Base-by-base conservation (phyloP, 2,113 vertebrate genomes). In the Montifringilla adamsi region DNA sequence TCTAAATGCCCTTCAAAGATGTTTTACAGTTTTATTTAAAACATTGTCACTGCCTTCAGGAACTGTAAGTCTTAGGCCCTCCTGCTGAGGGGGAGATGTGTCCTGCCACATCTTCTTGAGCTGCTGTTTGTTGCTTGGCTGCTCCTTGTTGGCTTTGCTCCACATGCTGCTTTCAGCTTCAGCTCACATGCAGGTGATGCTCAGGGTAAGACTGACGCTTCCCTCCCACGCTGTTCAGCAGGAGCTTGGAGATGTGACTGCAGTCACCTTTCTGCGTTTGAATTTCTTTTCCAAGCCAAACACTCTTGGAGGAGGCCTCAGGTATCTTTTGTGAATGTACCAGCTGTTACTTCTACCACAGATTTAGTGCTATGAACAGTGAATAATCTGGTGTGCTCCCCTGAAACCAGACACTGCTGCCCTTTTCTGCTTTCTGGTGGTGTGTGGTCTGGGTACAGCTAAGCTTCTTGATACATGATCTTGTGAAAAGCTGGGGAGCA, bases 21-120 rank as follows among this genome's bases (percentile, higher is more conserved):
- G 47, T 75, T 74, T 96, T 90, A 96, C 91, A 94, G 70, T 77
- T 94, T 85, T 91, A 70, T 83, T 85, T 90, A 55, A 78, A 68
- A 68, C 56, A 41, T 2, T 41, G 21, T 72, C n/a, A 22, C 23
- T 70, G 50, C 60, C 56, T 93, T 81, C 50, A 13, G 75, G 64
- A 74, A 24, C 82, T 64, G 5, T n/a, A 37, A 68, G n/a, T 83
- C 70, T 84, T 67, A 43, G 41, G n/a, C 23, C 46, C 37, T 59
- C 43, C 59, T 10, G 2, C 43, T 2, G 15, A 90, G 79, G 67
- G 43, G 33, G n/a, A 28, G 90, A 43, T 7, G 0, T 23, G 15
- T 58, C 22, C 44, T 86, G 60, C 60, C 33, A 5, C 4, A 0
- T 59, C 33, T 4, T 59, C 60, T 22, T 15, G 15, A 60, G 80